Conservation (phyloP, 2,797 vertebrate genomes). For the Cuculus canorus region DNA sequence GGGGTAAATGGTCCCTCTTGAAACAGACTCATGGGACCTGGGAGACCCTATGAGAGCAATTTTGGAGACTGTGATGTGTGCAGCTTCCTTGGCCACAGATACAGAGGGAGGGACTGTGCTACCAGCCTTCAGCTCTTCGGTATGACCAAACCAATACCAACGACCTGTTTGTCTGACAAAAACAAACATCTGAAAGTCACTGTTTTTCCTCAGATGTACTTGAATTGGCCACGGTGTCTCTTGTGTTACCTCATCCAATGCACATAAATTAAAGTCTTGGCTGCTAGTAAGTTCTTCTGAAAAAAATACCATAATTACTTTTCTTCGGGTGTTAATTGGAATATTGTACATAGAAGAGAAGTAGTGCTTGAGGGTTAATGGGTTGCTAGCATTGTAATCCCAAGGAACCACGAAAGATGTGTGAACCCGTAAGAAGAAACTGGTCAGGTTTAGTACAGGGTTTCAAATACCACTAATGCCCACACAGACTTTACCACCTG, state of each 20-base stretch:
- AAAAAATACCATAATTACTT: background rate
- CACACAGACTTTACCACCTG: background rate
- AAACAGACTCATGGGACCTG: background rate
- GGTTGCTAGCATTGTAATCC: background rate
- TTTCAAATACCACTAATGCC: background rate
- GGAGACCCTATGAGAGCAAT: background rate
- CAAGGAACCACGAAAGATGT: background rate
- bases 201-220: background rate
- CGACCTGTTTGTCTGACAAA: background rate
- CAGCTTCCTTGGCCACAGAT: background rate
- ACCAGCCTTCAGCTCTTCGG: background rate
- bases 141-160: background rate
- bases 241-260: background rate
- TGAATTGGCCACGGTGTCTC: background rate
- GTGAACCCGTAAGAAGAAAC: background rate
- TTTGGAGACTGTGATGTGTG: background rate
- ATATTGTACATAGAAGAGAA: background rate
- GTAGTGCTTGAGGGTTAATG: background rate
- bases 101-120: too few species aligned
- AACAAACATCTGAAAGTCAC: background rate
- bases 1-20: background rate
- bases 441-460: background rate
- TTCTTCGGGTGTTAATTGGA: background rate
- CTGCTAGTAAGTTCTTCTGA: background rate
- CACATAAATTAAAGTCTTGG: background rate